Evolutionary conservation across 2,888 invertebrate species (phyloP), one percentile per base, ranked within the genome.

Genomic region (Flexamia atlantica): DNA sequence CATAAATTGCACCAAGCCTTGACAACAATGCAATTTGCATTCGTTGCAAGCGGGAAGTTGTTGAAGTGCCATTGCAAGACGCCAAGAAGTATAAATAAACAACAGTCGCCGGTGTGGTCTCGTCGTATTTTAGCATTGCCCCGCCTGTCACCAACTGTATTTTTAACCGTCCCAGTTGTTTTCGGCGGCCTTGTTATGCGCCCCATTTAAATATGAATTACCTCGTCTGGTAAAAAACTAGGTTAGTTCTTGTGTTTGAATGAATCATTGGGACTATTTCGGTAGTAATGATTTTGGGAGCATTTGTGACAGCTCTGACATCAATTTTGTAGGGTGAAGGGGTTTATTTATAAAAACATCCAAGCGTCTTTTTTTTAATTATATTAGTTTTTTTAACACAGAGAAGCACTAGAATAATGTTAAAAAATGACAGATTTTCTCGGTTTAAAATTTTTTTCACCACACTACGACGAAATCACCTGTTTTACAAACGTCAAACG

Each of bases 161-260:
- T 64, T 64, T 64, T 64, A 64, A 30, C 64, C 14, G 64, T 28
- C 64, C 64, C 64, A 64, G 64, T 64, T 64, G 64, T 64, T 30
- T 64, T 64, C 12, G 4, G 9, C 17, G 64, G 64, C 64, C 64
- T 64, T 64, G 64, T 64, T 28, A 64, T 20, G 20, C 14, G 64
- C 20, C 64, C 30, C 25, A 64, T 64, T 64, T 64, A 64, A 64
- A 64, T 64, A 10, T 64, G 64, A 64, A 64, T 64, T 64, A 14
- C 28, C 64, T 10, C 30, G 64, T 64, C 30, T 28, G 9, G 64
- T 30, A 30, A 30, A 64, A 53, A 14, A 64, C 64, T 64, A 64
- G 64, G 64, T 64, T 64, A 64, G 64, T 64, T 28, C 30, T 64
- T 64, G 20, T 14, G 57, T 57, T 57, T 57, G 3, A 20, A 57